Percentiles rank a stretch among this genome's conserved stretches.
phyloP scores from a whole-genome alignment of 2,888 invertebrate genomes.

The Cephalotes varians region DNA sequence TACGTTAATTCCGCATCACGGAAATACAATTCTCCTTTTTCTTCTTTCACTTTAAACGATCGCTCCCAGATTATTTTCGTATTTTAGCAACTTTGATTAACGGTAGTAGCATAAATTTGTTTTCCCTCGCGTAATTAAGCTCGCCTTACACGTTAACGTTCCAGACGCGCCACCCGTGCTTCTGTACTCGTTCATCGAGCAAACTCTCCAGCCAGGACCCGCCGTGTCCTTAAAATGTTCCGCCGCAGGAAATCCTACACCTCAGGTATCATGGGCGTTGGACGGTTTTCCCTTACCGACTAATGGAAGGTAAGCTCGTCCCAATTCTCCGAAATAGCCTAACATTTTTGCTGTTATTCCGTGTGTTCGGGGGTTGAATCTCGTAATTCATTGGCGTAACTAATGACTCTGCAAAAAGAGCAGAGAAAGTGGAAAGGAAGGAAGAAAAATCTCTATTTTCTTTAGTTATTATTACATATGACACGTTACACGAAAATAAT shows the following conservation, averaged over 20 bases:
- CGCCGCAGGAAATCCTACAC: constrained; percentile 92
- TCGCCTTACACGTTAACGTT: constrained; percentile 55
- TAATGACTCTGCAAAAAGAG: neutral
- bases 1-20: constrained; percentile 17
- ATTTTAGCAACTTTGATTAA: constrained; percentile 42
- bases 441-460: neutral
- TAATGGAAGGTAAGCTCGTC: constrained; percentile 84
- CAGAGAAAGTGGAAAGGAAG: neutral
- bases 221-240: constrained; percentile 92
- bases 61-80: constrained; percentile 13
- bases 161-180: constrained; percentile 92
- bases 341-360: constrained; percentile 25
- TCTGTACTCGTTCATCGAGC: constrained; percentile 92
- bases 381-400: constrained; percentile 13
- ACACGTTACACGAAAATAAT: too few species aligned
- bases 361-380: constrained; percentile 19
- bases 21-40: neutral
- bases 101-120: constrained; percentile 42
- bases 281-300: constrained; percentile 91
- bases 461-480: too few species aligned
- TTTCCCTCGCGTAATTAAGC: constrained; percentile 69
- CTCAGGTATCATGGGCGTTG: constrained; percentile 91
- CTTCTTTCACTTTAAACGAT: constrained; percentile 14
- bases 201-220: constrained; percentile 92
- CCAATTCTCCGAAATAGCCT: constrained; percentile 27